Percentiles rank a stretch among this genome's conserved stretches.
phyloP scores from a whole-genome alignment of 2,113 vertebrate genomes.

The Typhlomys cinereus region DNA sequence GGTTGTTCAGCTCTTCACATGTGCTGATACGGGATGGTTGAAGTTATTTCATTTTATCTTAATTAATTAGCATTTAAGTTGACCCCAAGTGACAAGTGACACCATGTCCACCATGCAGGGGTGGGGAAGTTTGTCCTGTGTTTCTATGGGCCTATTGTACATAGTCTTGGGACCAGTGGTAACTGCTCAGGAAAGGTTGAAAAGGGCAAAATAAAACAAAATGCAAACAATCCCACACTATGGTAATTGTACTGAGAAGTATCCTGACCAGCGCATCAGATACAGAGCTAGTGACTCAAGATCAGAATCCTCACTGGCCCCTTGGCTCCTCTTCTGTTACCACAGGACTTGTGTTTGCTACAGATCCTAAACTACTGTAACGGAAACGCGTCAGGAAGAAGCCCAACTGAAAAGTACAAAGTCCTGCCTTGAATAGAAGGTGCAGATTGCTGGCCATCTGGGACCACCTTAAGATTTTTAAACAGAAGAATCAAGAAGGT shows the following conservation, averaged over 20 bases:
- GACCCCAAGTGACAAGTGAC: neutral
- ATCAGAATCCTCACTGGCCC: neutral
- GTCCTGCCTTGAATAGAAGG: neutral
- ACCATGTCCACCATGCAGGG: neutral
- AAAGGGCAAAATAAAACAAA: neutral
- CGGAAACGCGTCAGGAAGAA: neutral
- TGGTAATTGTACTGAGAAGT: neutral
- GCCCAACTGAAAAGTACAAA: neutral
- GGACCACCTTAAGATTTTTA: neutral
- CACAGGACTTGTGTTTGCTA: neutral
- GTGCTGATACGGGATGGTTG: neutral
- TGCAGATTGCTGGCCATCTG: neutral
- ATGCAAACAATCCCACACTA: neutral
- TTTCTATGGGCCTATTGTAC: neutral
- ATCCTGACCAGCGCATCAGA: neutral
- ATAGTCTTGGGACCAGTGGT: neutral
- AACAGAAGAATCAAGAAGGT: neutral
- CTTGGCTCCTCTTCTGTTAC: neutral
- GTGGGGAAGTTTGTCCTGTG: neutral
- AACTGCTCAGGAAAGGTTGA: neutral
- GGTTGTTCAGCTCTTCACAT: neutral
- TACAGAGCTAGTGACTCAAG: neutral
- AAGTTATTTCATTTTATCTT: slow-evolving; percentile 21
- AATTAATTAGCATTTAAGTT: slow-evolving; percentile 5
- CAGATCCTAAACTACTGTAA: neutral